These are phyloP conservation scores for Rhodeus uyekii DNA, from an alignment of 2,797 vertebrate genomes.

Conservation along the genomic window DNA sequence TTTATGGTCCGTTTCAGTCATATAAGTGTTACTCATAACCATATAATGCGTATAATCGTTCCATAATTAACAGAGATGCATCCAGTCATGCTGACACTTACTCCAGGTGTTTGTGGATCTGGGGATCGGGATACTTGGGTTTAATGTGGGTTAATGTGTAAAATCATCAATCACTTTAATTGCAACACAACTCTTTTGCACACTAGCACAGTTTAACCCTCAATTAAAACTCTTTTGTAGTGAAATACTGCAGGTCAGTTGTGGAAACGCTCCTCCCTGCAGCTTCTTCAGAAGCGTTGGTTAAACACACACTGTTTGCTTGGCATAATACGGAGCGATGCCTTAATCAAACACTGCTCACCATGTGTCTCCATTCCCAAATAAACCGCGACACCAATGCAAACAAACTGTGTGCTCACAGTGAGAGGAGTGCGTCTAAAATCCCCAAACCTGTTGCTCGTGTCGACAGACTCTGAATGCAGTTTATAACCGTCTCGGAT, in stretches of 20 bases:
- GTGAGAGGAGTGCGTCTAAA: background rate
- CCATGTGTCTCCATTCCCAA: slow-evolving; percentile 14
- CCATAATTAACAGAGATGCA: background rate
- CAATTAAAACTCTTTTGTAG: background rate
- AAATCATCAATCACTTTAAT: background rate
- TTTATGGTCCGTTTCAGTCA: background rate
- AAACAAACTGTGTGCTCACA: slow-evolving; percentile 34
- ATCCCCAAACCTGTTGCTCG: background rate
- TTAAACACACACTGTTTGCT: slow-evolving; percentile 49
- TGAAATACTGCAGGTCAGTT: background rate
- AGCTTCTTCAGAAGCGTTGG: background rate
- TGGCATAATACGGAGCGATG: slow-evolving; percentile 33
- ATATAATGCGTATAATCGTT: background rate
- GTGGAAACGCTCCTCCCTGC: background rate
- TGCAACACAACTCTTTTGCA: background rate
- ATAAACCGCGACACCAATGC: slow-evolving; percentile 2
- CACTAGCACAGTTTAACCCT: background rate
- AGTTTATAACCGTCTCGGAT: background rate
- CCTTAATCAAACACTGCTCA: slow-evolving; percentile 45
- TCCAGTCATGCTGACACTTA: background rate
- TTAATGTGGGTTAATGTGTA: background rate
- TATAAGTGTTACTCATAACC: background rate
- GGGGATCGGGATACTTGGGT: background rate
- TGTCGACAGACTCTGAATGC: slow-evolving; percentile 15
- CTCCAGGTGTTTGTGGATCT: background rate